Evolutionary conservation across 2,797 vertebrate genomes (phyloP).

Genomic region (Oreonectes daqikongensis): DNA sequence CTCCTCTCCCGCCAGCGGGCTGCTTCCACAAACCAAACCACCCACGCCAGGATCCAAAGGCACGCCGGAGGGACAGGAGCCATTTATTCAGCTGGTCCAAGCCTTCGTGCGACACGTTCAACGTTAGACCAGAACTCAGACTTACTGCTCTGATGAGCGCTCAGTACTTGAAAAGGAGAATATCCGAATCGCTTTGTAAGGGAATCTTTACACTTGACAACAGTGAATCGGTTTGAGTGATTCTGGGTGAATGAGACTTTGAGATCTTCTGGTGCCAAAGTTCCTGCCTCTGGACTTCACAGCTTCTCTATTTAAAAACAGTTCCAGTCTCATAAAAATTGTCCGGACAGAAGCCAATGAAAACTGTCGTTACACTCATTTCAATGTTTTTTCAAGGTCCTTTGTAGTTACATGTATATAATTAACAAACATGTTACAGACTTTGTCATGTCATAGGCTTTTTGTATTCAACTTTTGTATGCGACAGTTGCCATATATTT

Average conservation of each 20-base stretch:
- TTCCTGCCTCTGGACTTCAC: not conserved
- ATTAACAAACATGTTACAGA: constrained; percentile 20
- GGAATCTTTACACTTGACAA: constrained; percentile 7
- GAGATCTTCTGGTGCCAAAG: constrained; percentile 17
- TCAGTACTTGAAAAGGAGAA: not conserved
- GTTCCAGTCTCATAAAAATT: not conserved
- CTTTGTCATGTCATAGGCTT: constrained; percentile 34
- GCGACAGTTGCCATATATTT: constrained; percentile 7
- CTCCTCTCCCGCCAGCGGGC: constrained; percentile 85
- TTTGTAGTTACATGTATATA: constrained; percentile 33
- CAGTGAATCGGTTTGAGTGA: constrained; percentile 14
- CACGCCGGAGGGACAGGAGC: constrained; percentile 90
- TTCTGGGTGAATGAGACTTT: constrained; percentile 6
- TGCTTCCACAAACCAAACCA: constrained; percentile 87
- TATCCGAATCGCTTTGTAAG: not conserved
- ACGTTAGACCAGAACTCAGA: constrained; percentile 75
- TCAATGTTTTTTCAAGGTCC: not conserved
- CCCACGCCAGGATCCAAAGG: constrained; percentile 78
- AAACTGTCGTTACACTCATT: constrained; percentile 9
- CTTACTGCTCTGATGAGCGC: not conserved
- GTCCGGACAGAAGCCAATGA: not conserved
- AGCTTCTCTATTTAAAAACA: constrained; percentile 24
- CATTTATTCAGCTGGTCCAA: constrained; percentile 93
- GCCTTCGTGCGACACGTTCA: constrained; percentile 93
- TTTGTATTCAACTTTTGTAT: constrained; percentile 35